These are phyloP conservation scores for Limanda limanda DNA, from an alignment of 2,113 vertebrate species.

Conservation along the genomic window DNA sequence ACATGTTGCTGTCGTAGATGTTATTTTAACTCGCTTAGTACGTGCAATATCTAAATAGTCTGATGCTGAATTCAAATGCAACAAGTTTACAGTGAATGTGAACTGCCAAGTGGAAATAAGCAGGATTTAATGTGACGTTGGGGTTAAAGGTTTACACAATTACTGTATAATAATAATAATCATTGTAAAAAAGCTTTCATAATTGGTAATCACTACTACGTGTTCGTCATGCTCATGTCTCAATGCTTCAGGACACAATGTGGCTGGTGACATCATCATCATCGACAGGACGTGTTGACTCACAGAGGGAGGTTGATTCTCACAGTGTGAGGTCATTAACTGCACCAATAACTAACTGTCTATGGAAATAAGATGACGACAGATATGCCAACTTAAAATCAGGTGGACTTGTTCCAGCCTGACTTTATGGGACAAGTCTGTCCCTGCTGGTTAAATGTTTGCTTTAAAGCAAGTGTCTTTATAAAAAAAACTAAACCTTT, in stretches of 20 bases:
- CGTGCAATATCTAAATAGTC: background rate
- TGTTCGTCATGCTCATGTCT: conserved; percentile 38
- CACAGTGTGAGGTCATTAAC: background rate
- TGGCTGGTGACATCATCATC: conserved; percentile 30
- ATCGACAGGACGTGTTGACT: conserved; percentile 33
- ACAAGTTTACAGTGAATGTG: background rate
- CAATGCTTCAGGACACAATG: conserved; percentile 29
- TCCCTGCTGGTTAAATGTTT: background rate
- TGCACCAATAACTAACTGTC: background rate
- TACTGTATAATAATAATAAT: too few relatives aligned
- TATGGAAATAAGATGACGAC: background rate
- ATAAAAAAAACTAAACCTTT: background rate
- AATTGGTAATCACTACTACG: background rate
- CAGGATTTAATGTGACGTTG: background rate
- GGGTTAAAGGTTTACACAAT: too few relatives aligned
- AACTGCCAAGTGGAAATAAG: background rate
- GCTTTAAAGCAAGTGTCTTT: background rate
- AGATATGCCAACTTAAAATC: background rate
- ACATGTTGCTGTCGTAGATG: background rate
- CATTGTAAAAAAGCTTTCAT: background rate
- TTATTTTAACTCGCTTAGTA: conserved; percentile 4
- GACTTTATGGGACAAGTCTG: conserved; percentile 21
- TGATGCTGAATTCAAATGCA: background rate
- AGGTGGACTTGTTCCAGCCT: conserved; percentile 9
- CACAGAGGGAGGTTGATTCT: conserved; percentile 2